These are phyloP conservation scores for Pherbina coryleti DNA, from an alignment of 2,888 invertebrate genomes.

Conservation along the genomic window DNA sequence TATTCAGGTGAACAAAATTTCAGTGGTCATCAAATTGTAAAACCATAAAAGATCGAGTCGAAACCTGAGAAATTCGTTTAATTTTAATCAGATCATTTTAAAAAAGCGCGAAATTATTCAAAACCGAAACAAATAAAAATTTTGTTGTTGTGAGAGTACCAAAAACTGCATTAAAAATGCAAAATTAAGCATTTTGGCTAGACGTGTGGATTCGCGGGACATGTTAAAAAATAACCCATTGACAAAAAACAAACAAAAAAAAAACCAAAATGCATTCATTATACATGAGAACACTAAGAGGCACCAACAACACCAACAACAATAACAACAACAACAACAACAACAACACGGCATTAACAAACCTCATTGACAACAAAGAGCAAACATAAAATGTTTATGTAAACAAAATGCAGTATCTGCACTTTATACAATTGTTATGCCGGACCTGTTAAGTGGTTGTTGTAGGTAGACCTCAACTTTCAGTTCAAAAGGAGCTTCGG, in stretches of 20 bases:
- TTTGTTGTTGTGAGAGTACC: too few species aligned
- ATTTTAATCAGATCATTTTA: too few species aligned
- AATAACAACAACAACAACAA: neutral
- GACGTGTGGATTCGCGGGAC: too few species aligned
- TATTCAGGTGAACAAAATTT: too few species aligned
- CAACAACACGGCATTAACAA: neutral
- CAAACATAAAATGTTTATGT: neutral
- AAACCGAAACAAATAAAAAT: too few species aligned
- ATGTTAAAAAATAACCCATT: neutral
- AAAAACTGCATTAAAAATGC: too few species aligned
- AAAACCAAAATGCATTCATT: neutral
- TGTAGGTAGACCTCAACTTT: neutral
- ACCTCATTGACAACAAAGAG: neutral
- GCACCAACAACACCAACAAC: neutral
- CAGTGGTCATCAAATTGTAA: too few species aligned
- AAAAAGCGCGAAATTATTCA: too few species aligned
- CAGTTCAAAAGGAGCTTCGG: neutral
- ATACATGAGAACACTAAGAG: neutral
- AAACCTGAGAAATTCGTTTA: too few species aligned
- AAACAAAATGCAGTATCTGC: constrained; percentile 3
- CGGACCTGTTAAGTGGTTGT: neutral
- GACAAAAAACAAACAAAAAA: neutral
- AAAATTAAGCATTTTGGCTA: too few species aligned
- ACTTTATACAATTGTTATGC: neutral
- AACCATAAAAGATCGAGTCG: too few species aligned